phyloP scores from a whole-genome alignment of 2,888 invertebrate genomes.

The Rhogogaster chlorosoma region DNA sequence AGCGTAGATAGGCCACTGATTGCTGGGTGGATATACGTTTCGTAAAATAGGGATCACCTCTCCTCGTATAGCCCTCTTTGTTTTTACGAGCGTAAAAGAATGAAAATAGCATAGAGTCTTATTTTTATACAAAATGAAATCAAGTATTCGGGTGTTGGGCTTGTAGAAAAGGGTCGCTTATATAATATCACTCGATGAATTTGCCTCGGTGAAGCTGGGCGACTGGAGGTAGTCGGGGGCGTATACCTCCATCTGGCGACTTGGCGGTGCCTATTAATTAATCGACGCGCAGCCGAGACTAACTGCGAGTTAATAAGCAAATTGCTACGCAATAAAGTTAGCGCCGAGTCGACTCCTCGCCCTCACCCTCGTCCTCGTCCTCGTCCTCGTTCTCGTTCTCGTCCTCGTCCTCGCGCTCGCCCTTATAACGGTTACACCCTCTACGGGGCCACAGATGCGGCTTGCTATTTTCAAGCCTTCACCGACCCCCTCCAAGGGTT shows the following conservation, averaged over 20 bases:
- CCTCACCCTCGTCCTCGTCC: slow-evolving; percentile 51
- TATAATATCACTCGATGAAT: slow-evolving; percentile 38
- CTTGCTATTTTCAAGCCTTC: slow-evolving; percentile 69
- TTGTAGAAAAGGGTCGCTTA: not conserved
- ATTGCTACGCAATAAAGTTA: slow-evolving; percentile 77
- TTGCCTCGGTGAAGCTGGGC: slow-evolving; percentile 43
- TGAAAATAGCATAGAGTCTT: slow-evolving; percentile 6
- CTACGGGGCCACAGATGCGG: slow-evolving; percentile 76
- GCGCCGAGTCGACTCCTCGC: slow-evolving; percentile 62
- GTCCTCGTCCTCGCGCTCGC: slow-evolving; percentile 59
- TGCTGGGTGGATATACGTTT: not conserved
- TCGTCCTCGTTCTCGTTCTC: slow-evolving; percentile 59
- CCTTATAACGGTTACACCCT: slow-evolving; percentile 75
- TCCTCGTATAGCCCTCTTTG: not conserved
- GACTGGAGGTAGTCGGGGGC: slow-evolving; percentile 41
- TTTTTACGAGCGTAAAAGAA: slow-evolving; percentile 22
- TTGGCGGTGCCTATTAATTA: slow-evolving; percentile 74
- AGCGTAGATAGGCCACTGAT: slow-evolving; percentile 22
- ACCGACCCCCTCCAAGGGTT: slow-evolving; percentile 60
- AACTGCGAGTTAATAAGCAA: slow-evolving; percentile 78
- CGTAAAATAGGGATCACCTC: not conserved
- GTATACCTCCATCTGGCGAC: slow-evolving; percentile 61
- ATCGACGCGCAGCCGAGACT: slow-evolving; percentile 76
- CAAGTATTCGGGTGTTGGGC: slow-evolving; percentile 41
- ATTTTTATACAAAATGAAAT: slow-evolving; percentile 35